Percentiles rank a stretch among this genome's conserved stretches.
These are phyloP conservation scores for Cynaeus angustus DNA, from an alignment of 2,888 invertebrate genomes.

Conservation along the genomic window DNA sequence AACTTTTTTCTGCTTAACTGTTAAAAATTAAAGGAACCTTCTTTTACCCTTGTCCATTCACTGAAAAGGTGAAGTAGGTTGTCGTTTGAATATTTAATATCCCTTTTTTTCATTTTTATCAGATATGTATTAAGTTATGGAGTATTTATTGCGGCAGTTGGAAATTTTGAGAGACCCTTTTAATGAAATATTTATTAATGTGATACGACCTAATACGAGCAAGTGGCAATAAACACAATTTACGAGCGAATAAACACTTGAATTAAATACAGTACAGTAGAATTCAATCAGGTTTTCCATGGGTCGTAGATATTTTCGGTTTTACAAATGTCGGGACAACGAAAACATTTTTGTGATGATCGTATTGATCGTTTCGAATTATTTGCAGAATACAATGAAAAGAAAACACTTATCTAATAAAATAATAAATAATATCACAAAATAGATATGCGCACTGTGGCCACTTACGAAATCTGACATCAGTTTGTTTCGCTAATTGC, in stretches of 20 bases:
- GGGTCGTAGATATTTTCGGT: background rate
- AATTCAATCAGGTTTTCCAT: background rate
- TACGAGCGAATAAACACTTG: conserved; percentile 7
- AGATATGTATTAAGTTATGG: conserved; percentile 16
- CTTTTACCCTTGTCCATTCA: conserved; percentile 34
- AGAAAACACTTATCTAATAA: no score
- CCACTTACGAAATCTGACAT: no score
- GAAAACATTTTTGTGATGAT: background rate
- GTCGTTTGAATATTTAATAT: conserved; percentile 18
- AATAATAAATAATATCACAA: no score
- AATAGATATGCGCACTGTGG: no score
- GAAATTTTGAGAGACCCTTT: conserved; percentile 3
- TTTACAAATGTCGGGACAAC: no score
- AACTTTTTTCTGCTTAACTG: conserved; percentile 11
- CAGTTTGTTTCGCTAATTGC: no score
- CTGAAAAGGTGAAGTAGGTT: conserved; percentile 25
- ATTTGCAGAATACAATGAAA: no score
- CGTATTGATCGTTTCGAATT: no score
- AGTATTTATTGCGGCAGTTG: conserved; percentile 25
- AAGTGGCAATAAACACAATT: conserved; percentile 12
- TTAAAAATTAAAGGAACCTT: conserved; percentile 34
- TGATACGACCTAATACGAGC: background rate
- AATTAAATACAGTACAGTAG: background rate
- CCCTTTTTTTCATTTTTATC: conserved; percentile 26
- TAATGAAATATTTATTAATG: conserved; percentile 21